Conservation (phyloP, 2,797 vertebrate genomes). For the Argentina silus region DNA sequence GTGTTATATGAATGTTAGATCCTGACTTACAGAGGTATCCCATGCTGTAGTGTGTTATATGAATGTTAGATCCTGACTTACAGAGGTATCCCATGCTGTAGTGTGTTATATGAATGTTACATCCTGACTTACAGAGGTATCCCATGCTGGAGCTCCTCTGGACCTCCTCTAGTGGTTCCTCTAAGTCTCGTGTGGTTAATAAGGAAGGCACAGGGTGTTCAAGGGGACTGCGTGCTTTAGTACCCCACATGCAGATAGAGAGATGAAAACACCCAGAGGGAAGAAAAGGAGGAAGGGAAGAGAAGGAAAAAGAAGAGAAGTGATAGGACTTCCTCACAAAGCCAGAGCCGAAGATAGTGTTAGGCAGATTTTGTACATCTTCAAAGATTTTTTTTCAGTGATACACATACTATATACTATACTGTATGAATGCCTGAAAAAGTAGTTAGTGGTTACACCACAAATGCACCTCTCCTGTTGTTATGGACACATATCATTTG, state of each 20-base stretch:
- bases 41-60: background rate
- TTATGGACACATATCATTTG: too few species aligned
- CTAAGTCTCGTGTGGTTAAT: constrained; percentile 81
- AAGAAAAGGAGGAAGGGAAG: constrained; percentile 38
- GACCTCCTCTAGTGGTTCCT: constrained; percentile 85
- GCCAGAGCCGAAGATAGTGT: constrained; percentile 43
- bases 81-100: constrained; percentile 39
- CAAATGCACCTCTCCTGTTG: too few species aligned
- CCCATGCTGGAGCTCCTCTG: constrained; percentile 93
- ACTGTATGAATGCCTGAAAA: background rate
- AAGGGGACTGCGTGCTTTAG: constrained; percentile 83
- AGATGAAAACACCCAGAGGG: constrained; percentile 7
- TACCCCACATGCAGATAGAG: constrained; percentile 17
- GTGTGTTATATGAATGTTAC: background rate
- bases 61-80: constrained; percentile 49
- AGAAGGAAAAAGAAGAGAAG: constrained; percentile 6
- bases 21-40: background rate
- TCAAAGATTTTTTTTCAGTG: too few species aligned
- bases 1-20: background rate
- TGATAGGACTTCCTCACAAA: background rate
- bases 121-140: constrained; percentile 88
- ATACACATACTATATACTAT: background rate
- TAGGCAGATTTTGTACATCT: constrained; percentile 23
- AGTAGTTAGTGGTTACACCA: background rate
- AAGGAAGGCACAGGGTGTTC: constrained; percentile 87